Conservation (phyloP, 1,140 invertebrate species). For the Drosophila nigromelanica region DNA sequence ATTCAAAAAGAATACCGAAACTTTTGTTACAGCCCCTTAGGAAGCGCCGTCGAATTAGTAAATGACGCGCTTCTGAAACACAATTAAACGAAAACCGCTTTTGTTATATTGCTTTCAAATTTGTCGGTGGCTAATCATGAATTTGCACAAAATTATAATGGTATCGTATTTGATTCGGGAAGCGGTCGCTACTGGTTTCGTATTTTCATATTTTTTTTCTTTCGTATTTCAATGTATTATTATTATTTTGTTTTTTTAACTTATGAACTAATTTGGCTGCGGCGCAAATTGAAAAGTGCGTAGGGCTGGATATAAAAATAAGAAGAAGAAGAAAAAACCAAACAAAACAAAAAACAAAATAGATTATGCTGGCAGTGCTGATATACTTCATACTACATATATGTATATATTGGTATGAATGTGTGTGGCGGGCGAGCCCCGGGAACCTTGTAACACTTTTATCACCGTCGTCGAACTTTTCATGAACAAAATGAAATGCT, state of each 20-base stretch:
- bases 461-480: conserved; percentile 21
- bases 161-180: conserved; percentile 25
- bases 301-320: conserved; percentile 5
- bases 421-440: conserved; percentile 8
- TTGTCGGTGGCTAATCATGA: conserved; percentile 49
- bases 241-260: neutral
- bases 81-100: conserved; percentile 24
- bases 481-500: conserved; percentile 20
- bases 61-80: conserved; percentile 30
- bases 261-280: conserved; percentile 31
- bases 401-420: conserved; percentile 5
- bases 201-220: conserved; percentile 1
- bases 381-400: neutral
- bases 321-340: neutral
- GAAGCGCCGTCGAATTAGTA: neutral
- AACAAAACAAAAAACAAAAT: conserved; percentile 2
- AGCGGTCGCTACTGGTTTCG: conserved; percentile 48
- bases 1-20: neutral
- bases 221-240: neutral
- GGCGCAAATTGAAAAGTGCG: conserved; percentile 33
- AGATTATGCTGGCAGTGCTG: conserved; percentile 3
- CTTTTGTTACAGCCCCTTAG: neutral
- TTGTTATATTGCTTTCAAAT: conserved; percentile 16
- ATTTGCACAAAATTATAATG: conserved; percentile 45
- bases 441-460: conserved; percentile 55